Percentiles rank a stretch among this genome's conserved stretches.
These are phyloP conservation scores for Hypotaenidia philippensis DNA, from an alignment of 2,797 vertebrate species.

Conservation along the genomic window DNA sequence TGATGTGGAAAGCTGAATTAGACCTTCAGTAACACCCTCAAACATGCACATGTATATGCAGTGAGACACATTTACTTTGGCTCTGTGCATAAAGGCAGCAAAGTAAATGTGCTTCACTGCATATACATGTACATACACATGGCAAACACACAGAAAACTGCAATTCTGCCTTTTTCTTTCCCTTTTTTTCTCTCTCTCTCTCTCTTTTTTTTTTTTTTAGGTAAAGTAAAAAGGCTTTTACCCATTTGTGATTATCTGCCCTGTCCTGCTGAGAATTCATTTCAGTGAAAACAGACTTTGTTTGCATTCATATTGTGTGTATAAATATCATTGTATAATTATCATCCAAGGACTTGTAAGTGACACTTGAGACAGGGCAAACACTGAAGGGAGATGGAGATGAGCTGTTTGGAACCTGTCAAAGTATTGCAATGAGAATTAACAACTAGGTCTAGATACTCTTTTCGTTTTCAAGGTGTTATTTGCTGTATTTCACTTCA, in stretches of 20 bases:
- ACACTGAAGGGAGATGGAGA: background rate
- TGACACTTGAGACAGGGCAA: slow-evolving; percentile 15
- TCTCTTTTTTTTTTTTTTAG: background rate
- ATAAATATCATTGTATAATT: slow-evolving; percentile 21
- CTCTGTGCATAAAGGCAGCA: background rate
- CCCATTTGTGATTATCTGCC: background rate
- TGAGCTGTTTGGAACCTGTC: background rate
- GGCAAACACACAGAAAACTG: background rate
- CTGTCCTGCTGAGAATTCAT: background rate
- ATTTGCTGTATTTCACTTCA: background rate
- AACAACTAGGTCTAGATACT: background rate
- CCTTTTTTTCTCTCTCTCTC: accelerated
- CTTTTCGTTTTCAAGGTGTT: background rate
- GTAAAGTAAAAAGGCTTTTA: background rate
- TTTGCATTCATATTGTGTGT: slow-evolving; percentile 9
- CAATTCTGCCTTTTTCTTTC: background rate
- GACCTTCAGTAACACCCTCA: slow-evolving; percentile 5
- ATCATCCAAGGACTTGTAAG: slow-evolving; percentile 7
- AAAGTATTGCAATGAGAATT: background rate
- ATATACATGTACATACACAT: no score
- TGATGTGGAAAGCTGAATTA: slow-evolving; percentile 49
- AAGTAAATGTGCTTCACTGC: no score
- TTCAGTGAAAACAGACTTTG: background rate
- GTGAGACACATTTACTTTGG: background rate
- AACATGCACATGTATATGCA: background rate